Evolutionary conservation across 2,797 vertebrate genomes (phyloP).

Genomic region (Mormyrus proboscirostris): DNA sequence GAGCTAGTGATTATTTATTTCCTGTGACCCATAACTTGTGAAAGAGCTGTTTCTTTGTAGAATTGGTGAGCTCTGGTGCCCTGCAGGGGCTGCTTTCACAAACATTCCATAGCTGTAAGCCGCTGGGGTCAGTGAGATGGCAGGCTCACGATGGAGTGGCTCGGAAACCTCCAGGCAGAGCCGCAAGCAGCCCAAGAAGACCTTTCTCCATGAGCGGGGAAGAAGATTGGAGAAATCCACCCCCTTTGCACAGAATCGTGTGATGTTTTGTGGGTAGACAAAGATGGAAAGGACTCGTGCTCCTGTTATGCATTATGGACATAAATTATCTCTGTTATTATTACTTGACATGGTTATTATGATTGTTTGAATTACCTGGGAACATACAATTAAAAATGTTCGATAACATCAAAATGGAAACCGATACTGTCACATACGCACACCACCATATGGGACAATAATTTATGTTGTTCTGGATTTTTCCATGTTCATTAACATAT

Average conservation of each 20-base stretch:
- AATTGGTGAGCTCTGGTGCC: background rate
- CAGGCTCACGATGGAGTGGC: background rate
- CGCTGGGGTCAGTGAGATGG: background rate
- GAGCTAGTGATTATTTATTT: background rate
- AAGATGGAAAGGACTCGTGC: background rate
- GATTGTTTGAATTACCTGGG: background rate
- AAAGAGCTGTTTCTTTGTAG: background rate
- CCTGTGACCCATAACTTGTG: background rate
- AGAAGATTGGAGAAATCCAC: background rate
- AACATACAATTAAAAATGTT: background rate
- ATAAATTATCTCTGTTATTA: background rate
- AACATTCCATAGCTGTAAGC: background rate
- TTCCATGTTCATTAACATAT: constrained; percentile 3
- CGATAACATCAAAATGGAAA: background rate
- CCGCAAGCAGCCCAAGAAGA: background rate
- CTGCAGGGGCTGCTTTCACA: background rate
- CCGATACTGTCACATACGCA: background rate
- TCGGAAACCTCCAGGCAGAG: background rate
- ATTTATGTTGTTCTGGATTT: background rate
- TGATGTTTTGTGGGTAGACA: background rate
- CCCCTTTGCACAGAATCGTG: background rate
- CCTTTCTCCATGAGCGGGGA: background rate
- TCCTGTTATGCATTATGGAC: background rate
- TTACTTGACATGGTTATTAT: background rate
- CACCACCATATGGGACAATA: background rate